phyloP scores from a whole-genome alignment of 92 coral and sea anemone genomes.

The Paragorgia papillata region DNA sequence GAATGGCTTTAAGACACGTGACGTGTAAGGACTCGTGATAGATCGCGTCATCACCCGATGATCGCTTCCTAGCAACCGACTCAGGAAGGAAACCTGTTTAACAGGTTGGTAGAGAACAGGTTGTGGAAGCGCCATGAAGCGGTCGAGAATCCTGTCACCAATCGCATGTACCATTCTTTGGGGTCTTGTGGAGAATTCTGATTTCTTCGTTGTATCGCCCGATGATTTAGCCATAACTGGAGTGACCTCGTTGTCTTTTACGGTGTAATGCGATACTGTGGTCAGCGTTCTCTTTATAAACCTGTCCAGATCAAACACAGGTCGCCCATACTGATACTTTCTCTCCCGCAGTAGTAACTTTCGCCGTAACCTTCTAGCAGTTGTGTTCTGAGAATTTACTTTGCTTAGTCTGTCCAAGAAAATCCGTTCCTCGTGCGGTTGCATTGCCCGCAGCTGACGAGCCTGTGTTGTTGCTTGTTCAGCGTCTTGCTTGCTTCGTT shows the following conservation, averaged over 20 bases:
- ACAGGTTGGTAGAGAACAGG: slow-evolving; percentile 58
- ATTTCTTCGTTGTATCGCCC: neutral
- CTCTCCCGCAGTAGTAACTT: slow-evolving; percentile 77
- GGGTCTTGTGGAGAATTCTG: slow-evolving; percentile 6
- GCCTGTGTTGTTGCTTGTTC: slow-evolving; percentile 36
- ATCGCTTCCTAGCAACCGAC: slow-evolving; percentile 82
- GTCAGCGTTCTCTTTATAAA: slow-evolving; percentile 50
- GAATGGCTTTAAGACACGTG: slow-evolving; percentile 84
- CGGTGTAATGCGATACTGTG: slow-evolving; percentile 65
- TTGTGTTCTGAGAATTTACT: slow-evolving; percentile 61
- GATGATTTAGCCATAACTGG: slow-evolving; percentile 56
- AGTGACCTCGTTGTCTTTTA: slow-evolving; percentile 52
- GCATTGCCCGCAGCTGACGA: slow-evolving; percentile 54
- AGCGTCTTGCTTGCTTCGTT: slow-evolving; percentile 19
- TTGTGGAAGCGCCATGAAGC: slow-evolving; percentile 67
- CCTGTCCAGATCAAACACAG: slow-evolving; percentile 77
- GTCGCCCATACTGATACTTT: slow-evolving; percentile 74
- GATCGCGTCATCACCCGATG: slow-evolving; percentile 70
- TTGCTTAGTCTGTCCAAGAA: slow-evolving; percentile 71
- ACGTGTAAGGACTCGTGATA: slow-evolving; percentile 98
- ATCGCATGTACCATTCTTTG: neutral
- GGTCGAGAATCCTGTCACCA: slow-evolving; percentile 16
- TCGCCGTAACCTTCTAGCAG: slow-evolving; percentile 75
- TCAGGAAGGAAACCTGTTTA: slow-evolving; percentile 58
- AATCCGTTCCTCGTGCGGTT: slow-evolving; percentile 75